Evolutionary conservation across 2,888 invertebrate genomes (phyloP).

Genomic region (Argynnis bischoffii): DNA sequence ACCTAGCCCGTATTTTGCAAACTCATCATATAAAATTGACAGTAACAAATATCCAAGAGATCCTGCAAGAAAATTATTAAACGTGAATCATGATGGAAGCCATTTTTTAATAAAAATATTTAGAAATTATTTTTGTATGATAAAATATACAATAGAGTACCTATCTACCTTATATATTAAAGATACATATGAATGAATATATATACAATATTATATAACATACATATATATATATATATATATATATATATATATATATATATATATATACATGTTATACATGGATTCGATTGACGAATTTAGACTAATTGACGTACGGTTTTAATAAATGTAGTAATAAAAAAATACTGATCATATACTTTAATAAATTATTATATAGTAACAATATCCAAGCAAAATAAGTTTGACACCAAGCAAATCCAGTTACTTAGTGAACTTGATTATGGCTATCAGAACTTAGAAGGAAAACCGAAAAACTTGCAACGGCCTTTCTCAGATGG

Average conservation of each 20-base stretch:
- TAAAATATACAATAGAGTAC: not conserved
- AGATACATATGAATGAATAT: no score
- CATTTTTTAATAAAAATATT: conserved; percentile 7
- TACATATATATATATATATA: no score
- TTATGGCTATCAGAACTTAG: conserved; percentile 31
- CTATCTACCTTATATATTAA: no score
- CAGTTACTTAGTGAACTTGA: conserved; percentile 24
- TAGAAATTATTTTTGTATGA: not conserved
- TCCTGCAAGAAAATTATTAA: conserved; percentile 10
- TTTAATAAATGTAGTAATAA: no score
- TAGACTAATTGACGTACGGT: no score
- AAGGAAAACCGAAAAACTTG: conserved; percentile 52
- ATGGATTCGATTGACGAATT: no score
- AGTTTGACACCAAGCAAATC: conserved; percentile 9
- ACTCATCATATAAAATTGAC: conserved; percentile 34
- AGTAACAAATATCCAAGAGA: conserved; percentile 23
- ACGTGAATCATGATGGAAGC: not conserved
- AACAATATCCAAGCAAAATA: no score
- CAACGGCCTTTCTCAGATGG: conserved; percentile 65
- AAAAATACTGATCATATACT: no score
- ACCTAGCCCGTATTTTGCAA: conserved; percentile 16
- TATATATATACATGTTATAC: no score
- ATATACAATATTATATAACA: no score
- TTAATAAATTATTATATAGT: no score
- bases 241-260: no score